Percentiles rank a stretch among this genome's conserved stretches.
phyloP scores from a whole-genome alignment of 2,888 invertebrate species.

The Campoplex capitator region DNA sequence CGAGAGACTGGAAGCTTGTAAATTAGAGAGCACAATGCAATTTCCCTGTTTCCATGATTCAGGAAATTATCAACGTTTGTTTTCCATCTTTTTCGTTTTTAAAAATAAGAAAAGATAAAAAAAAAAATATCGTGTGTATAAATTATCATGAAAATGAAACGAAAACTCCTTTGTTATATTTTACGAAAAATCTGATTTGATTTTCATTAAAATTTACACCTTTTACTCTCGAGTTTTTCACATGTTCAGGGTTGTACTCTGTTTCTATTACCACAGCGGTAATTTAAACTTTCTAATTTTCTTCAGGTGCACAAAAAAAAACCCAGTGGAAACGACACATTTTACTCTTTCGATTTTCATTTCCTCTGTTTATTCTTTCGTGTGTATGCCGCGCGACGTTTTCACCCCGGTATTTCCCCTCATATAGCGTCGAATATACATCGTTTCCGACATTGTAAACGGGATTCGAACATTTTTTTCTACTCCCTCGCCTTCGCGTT shows the following conservation, averaged over 20 bases:
- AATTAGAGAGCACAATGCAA: neutral
- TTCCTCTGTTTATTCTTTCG: neutral
- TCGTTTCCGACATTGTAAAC: slow-evolving; percentile 2
- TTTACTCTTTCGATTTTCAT: neutral
- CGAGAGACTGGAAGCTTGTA: neutral
- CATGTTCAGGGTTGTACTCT: too few species aligned
- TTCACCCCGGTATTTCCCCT: neutral
- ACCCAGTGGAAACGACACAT: neutral
- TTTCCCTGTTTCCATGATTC: neutral
- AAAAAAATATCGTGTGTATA: too few species aligned
- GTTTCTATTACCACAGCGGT: too few species aligned
- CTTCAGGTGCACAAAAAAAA: neutral
- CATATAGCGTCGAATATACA: neutral
- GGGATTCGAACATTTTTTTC: slow-evolving; percentile 57
- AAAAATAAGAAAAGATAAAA: too few species aligned
- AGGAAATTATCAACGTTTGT: neutral
- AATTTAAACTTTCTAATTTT: too few species aligned
- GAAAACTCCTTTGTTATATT: too few species aligned
- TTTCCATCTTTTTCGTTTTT: neutral
- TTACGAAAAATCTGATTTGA: too few species aligned
- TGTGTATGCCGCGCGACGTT: neutral
- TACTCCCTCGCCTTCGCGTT: slow-evolving; percentile 19
- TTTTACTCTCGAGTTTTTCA: too few species aligned
- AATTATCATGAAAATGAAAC: too few species aligned
- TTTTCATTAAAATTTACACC: too few species aligned